A percentile compares a stretch with the other conserved stretches of the same genome.
phyloP scores from a whole-genome alignment of 2,113 vertebrate species.

The Macquaria ambigua region DNA sequence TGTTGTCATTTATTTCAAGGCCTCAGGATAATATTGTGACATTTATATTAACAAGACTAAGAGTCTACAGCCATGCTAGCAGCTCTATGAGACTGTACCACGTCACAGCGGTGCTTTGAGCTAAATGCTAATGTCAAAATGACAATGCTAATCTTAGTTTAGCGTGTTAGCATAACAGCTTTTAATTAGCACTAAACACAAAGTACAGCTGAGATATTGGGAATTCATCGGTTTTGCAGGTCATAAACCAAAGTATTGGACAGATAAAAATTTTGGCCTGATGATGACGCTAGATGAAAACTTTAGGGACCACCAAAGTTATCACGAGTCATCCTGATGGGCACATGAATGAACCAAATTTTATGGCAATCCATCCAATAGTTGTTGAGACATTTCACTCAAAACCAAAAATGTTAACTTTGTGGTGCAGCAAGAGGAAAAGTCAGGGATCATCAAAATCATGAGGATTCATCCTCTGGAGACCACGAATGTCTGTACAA shows the following conservation, averaged over 20 bases:
- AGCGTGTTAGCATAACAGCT: not conserved
- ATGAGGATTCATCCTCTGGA: not conserved
- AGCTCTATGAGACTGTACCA: not conserved
- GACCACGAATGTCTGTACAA: not conserved
- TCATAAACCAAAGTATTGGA: not conserved
- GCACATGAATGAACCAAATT: not conserved
- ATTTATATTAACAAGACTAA: slow-evolving; percentile 16
- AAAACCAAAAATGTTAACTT: no score
- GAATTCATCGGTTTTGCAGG: not conserved
- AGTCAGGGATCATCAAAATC: not conserved
- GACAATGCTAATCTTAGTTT: not conserved
- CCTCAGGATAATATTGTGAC: slow-evolving; percentile 18
- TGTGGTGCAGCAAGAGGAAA: not conserved
- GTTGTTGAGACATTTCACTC: no score
- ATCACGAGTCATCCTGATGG: not conserved
- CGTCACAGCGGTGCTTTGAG: not conserved
- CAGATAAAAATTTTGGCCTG: not conserved
- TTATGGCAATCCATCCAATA: no score
- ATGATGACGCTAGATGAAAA: not conserved
- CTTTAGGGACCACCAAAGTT: not conserved
- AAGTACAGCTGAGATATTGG: not conserved
- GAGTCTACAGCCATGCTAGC: not conserved
- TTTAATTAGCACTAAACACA: not conserved
- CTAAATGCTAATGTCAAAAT: not conserved
- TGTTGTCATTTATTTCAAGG: not conserved